These are phyloP conservation scores for Apis cerana DNA, from an alignment of 1,140 invertebrate genomes.

Conservation along the genomic window DNA sequence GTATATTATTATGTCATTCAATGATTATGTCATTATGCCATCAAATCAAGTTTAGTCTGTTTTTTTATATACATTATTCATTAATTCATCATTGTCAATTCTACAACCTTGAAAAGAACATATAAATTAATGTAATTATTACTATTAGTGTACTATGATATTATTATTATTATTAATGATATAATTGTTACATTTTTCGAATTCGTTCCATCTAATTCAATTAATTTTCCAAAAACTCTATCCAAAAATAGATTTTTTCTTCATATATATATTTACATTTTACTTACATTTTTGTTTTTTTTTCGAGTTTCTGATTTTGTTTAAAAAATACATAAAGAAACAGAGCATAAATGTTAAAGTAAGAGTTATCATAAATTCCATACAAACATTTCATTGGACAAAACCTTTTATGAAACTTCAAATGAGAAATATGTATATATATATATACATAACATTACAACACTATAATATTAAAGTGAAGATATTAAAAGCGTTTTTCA, in stretches of 20 bases:
- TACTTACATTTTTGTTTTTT: background rate
- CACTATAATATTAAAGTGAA: background rate
- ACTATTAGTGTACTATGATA: too few relatives aligned
- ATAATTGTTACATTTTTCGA: too few relatives aligned
- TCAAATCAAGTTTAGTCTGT: too few relatives aligned
- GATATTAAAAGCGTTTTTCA: conserved; percentile 4
- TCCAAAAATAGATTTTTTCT: background rate
- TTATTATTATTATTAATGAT: too few relatives aligned
- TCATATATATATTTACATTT: background rate
- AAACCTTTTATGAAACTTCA: background rate
- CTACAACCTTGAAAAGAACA: too few relatives aligned
- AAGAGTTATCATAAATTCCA: conserved; percentile 29
- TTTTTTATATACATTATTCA: too few relatives aligned
- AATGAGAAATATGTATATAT: background rate
- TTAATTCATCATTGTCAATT: too few relatives aligned
- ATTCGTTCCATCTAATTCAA: background rate
- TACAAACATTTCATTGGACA: background rate
- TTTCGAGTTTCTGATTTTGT: background rate
- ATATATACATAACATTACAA: background rate
- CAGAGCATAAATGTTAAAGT: background rate
- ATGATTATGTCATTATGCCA: too few relatives aligned
- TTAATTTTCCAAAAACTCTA: background rate
- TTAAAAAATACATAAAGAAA: background rate
- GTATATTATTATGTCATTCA: too few relatives aligned
- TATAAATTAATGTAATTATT: background rate